Evolutionary conservation across 2,797 vertebrate species (phyloP).

Genomic region (Sebastes hopkinsi): DNA sequence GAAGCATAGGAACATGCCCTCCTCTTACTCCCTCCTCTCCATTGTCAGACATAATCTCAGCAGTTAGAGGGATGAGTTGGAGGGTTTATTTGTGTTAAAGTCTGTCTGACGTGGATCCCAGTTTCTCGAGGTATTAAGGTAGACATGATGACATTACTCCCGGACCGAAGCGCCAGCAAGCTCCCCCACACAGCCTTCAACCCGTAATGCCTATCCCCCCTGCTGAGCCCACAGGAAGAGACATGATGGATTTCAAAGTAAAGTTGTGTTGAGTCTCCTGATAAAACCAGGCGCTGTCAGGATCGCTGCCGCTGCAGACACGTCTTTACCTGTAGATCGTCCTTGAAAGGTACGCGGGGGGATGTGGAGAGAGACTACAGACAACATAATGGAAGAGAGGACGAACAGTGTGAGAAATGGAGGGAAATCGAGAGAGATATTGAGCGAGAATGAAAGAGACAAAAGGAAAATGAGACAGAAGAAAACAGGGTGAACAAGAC

Average conservation of each 20-base stretch:
- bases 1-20: not conserved
- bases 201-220: not conserved
- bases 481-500: not conserved
- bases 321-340: slow-evolving; percentile 12
- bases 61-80: slow-evolving; percentile 29
- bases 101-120: slow-evolving; percentile 22
- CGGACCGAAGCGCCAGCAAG: not conserved
- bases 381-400: not conserved
- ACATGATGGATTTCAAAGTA: slow-evolving; percentile 59
- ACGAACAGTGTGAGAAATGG: not conserved
- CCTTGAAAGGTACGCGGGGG: not conserved
- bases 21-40: not conserved
- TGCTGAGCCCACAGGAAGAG: slow-evolving; percentile 23
- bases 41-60: slow-evolving; percentile 51
- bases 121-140: slow-evolving; percentile 30
- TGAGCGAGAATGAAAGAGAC: not conserved
- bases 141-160: slow-evolving; percentile 34
- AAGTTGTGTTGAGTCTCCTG: slow-evolving; percentile 35
- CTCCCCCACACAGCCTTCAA: slow-evolving; percentile 1
- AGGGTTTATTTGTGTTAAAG: slow-evolving; percentile 17
- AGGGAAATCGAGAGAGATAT: not conserved
- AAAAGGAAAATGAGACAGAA: not conserved
- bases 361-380: not conserved
- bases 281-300: slow-evolving; percentile 15
- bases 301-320: not conserved